These are phyloP conservation scores for Caradrina clavipalpis DNA, from an alignment of 2,888 invertebrate species.

Conservation along the genomic window DNA sequence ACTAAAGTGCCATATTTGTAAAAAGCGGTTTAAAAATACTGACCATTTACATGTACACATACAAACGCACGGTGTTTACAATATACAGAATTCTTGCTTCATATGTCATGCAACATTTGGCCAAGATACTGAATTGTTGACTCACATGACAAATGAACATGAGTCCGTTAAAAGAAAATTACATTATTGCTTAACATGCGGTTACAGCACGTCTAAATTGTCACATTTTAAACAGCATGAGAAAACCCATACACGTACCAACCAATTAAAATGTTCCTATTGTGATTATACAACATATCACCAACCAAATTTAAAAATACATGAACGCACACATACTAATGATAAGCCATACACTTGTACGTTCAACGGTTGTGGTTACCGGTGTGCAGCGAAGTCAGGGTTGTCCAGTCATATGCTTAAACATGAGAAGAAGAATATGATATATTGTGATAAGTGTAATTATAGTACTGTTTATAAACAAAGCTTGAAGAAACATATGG, in stretches of 20 bases:
- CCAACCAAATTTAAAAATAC: slow-evolving; percentile 70
- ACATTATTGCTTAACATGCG: slow-evolving; percentile 45
- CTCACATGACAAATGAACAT: slow-evolving; percentile 42
- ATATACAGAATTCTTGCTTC: slow-evolving; percentile 44
- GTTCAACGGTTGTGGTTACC: slow-evolving; percentile 42
- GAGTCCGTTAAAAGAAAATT: slow-evolving; percentile 4
- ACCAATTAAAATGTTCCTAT: slow-evolving; percentile 35
- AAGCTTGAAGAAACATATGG: slow-evolving; percentile 71
- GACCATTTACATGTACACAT: slow-evolving; percentile 35
- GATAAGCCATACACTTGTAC: slow-evolving; percentile 49
- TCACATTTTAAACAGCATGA: slow-evolving; percentile 56
- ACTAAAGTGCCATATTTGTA: slow-evolving; percentile 56
- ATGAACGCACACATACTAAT: slow-evolving; percentile 69
- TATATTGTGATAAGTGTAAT: slow-evolving; percentile 77
- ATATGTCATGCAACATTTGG: slow-evolving; percentile 45
- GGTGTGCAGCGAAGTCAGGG: slow-evolving; percentile 66
- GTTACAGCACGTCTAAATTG: slow-evolving; percentile 56
- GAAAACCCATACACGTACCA: slow-evolving; percentile 27
- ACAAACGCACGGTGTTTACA: slow-evolving; percentile 29
- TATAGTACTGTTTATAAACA: slow-evolving; percentile 76
- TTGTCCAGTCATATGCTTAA: slow-evolving; percentile 72
- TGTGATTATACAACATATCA: slow-evolving; percentile 54
- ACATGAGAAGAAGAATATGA: slow-evolving; percentile 70
- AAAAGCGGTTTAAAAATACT: slow-evolving; percentile 26
- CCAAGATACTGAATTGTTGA: slow-evolving; percentile 11